Conservation (phyloP, 2,797 vertebrate genomes). For the Rhabdophis nuchalis region DNA sequence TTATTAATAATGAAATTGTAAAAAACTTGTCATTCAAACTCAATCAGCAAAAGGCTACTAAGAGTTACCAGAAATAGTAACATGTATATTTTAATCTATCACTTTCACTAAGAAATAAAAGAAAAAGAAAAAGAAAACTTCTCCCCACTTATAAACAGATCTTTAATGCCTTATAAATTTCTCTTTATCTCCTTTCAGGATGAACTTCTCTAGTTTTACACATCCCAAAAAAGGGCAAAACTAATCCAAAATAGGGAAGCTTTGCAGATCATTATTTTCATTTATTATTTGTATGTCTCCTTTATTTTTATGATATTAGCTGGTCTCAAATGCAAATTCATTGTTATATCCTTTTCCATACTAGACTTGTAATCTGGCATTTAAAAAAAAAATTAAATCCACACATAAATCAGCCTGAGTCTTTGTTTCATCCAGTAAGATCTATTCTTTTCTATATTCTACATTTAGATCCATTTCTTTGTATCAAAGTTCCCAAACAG, state of each 20-base stretch:
- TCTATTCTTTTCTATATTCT: background rate
- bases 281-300: background rate
- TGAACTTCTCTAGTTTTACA: background rate
- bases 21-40: background rate
- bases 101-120: background rate
- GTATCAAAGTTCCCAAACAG: background rate
- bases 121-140: background rate
- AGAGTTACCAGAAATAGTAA: background rate
- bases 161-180: background rate
- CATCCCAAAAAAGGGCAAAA: too few species aligned
- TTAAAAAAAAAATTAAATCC: background rate
- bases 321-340: background rate
- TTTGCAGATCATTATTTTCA: background rate
- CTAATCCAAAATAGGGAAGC: background rate
- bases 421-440: background rate
- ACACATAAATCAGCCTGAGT: background rate
- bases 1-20: background rate
- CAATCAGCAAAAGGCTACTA: background rate
- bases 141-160: background rate
- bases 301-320: background rate
- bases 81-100: background rate
- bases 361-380: background rate
- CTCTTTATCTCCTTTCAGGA: background rate
- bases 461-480: background rate
- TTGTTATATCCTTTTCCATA: background rate